phyloP scores from a whole-genome alignment of 64 coral and sea anemone species.

The Stichodactyla helianthus region DNA sequence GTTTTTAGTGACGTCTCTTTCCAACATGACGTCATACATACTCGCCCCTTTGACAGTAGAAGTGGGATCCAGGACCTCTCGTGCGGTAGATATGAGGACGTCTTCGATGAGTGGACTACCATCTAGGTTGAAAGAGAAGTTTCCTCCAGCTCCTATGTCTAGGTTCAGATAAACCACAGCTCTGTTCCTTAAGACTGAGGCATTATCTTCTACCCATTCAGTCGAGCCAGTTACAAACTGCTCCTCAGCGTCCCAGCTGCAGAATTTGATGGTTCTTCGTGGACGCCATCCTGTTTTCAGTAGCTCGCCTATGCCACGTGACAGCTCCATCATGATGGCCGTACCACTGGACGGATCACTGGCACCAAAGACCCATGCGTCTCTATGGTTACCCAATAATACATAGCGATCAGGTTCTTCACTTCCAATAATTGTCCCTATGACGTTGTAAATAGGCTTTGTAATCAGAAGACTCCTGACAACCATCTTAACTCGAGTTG shows the following conservation, averaged over 20 bases:
- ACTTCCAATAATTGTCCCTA: constrained; percentile 62
- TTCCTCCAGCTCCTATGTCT: constrained; percentile 27
- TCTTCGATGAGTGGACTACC: constrained; percentile 12
- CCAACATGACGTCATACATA: too few species aligned
- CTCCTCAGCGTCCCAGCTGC: constrained; percentile 47
- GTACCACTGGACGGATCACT: constrained; percentile 58
- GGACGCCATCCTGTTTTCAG: constrained; percentile 44
- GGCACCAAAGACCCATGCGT: constrained; percentile 59
- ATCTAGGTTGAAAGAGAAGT: background rate
- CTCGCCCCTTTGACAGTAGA: too few species aligned
- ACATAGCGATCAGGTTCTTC: constrained; percentile 91
- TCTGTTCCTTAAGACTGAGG: constrained; percentile 14
- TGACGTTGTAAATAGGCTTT: constrained; percentile 72
- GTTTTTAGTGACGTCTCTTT: too few species aligned
- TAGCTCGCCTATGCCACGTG: constrained; percentile 26
- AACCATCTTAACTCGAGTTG: constrained; percentile 26
- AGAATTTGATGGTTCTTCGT: constrained; percentile 42
- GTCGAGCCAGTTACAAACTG: constrained; percentile 23
- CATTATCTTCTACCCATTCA: constrained; percentile 53
- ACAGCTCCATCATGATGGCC: constrained; percentile 46
- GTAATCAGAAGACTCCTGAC: constrained; percentile 41
- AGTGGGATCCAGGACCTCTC: constrained; percentile 30
- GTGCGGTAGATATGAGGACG: constrained; percentile 31
- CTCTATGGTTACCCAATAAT: constrained; percentile 81
- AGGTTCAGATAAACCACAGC: constrained; percentile 47